Evolutionary conservation across 2,113 vertebrate genomes (phyloP), one percentile per base, ranked within the genome.

Genomic region (Pluvialis apricaria): DNA sequence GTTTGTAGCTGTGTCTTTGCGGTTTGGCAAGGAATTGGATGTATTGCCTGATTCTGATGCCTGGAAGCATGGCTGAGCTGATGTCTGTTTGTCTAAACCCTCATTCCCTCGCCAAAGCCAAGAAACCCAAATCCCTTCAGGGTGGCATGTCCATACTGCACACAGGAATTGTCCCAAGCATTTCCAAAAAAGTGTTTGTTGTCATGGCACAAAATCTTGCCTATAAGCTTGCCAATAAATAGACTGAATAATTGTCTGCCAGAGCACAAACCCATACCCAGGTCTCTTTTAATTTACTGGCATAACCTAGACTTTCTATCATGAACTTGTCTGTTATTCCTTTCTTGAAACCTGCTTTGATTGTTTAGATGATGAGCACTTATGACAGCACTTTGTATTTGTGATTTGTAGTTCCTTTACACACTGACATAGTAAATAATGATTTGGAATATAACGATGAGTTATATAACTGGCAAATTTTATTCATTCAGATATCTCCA

Each of bases 131-230:
- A 55, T 38, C 25, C 34, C 14, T 47, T 65, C 21, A 65, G 42
- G 29, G 12, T 15, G 9, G 4, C 0, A 0, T 16, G 11, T 20
- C 44, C 28, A 64, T n/a, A 15, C 9, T 31, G 10, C 15, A 55
- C 8, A 15, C 9, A 36, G 25, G 22, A 86, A 26, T 9, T 52
- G 3, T 24, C 28, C 4, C 24, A 80, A 31, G 3, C 5, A 29
- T 51, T 72, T 72, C 21, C 44, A 65, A 91, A 91, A 80, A n/a
- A 2, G 2, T 13, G 0, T 29, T 55, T 80, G 10, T 15, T 72
- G 18, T 62, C 8, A 6, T 24, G n/a, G 13, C 11, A 6, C 18
- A 86, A 69, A 85, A 34, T 75, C 34, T 65, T 77, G 8, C 5
- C 20, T 29, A 7, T 55, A 15, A 8, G 5, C 32, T 7, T 51